These are phyloP conservation scores for Proterorhinus semilunaris DNA, from an alignment of 2,113 vertebrate species.

Conservation along the genomic window DNA sequence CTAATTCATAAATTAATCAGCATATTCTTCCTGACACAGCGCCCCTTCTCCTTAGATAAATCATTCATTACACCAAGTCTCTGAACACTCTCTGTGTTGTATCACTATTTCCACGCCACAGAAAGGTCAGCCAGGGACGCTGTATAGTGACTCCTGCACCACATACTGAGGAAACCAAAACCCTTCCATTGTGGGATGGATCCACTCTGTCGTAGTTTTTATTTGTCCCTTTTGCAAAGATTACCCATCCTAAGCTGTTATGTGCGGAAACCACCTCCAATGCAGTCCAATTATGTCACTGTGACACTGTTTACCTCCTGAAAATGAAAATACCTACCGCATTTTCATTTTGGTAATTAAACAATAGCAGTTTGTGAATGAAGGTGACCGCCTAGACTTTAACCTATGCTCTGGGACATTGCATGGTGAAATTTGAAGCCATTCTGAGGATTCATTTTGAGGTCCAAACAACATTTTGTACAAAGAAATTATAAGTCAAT, in stretches of 20 bases:
- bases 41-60: constrained; percentile 55
- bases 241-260: background rate
- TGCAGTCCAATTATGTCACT: constrained; percentile 24
- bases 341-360: background rate
- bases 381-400: background rate
- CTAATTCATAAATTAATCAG: constrained; percentile 41
- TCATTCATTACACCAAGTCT: constrained; percentile 53
- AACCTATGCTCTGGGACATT: no score
- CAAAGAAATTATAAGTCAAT: no score
- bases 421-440: no score
- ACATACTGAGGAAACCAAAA: background rate
- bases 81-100: constrained; percentile 41
- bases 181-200: background rate
- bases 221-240: background rate
- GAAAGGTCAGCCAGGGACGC: constrained; percentile 3
- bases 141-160: constrained; percentile 4
- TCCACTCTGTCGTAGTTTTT: background rate
- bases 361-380: background rate
- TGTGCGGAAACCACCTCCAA: background rate
- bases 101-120: constrained; percentile 39
- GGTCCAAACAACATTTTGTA: no score
- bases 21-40: constrained; percentile 41
- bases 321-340: no score
- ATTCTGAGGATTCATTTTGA: no score
- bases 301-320: constrained; percentile 17